A percentile compares a stretch with the other conserved stretches of the same genome.
phyloP scores from a whole-genome alignment of 2,888 invertebrate genomes.

The Cephus sareptanus region DNA sequence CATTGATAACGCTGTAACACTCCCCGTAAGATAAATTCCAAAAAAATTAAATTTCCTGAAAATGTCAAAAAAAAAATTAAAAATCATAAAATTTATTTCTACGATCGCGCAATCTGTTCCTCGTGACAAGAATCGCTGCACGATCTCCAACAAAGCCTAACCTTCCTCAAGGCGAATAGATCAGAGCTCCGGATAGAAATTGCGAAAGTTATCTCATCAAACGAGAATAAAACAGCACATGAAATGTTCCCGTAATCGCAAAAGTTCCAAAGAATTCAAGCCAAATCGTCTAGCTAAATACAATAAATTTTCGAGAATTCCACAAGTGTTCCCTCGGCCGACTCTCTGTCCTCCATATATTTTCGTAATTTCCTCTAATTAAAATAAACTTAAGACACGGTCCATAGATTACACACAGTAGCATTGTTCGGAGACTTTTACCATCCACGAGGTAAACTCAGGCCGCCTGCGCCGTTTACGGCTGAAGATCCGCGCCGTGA shows the following conservation, averaged over 20 bases:
- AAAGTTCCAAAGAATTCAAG: too few species aligned
- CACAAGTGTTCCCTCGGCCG: too few species aligned
- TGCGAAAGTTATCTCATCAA: not conserved
- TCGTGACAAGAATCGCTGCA: not conserved
- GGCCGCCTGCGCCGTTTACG: constrained; percentile 11
- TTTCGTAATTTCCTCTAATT: constrained; percentile 63
- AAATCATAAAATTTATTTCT: not conserved
- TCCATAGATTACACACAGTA: constrained; percentile 35
- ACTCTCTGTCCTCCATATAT: not conserved
- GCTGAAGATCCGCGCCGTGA: constrained; percentile 13
- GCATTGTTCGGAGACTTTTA: constrained; percentile 53
- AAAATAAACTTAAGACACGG: constrained; percentile 57
- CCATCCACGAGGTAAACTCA: constrained; percentile 9
- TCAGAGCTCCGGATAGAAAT: constrained; percentile 11
- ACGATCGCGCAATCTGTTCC: not conserved
- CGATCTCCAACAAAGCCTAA: not conserved
- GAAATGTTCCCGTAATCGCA: not conserved
- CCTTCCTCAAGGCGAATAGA: not conserved
- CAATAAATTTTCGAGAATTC: too few species aligned
- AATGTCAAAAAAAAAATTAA: not conserved
- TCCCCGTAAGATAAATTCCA: too few species aligned
- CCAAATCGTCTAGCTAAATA: too few species aligned
- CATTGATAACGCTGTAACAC: too few species aligned
- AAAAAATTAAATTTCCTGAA: not conserved
- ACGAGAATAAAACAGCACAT: not conserved